phyloP scores from a whole-genome alignment of 2,797 vertebrate genomes.

The Rhynchonycteris naso region DNA sequence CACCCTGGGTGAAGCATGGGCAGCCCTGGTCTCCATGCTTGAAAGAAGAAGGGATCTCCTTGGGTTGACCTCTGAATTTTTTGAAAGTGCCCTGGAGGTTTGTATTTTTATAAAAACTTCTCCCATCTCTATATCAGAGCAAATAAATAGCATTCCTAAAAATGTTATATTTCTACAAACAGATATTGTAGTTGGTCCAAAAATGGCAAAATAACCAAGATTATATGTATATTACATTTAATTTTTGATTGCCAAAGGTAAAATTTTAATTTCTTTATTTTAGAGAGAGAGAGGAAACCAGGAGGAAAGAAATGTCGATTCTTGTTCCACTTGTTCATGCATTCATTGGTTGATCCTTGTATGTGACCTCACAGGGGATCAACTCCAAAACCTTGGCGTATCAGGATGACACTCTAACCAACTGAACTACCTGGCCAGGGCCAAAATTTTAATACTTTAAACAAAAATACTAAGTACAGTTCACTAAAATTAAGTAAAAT shows the following conservation, averaged over 20 bases:
- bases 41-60: constrained; percentile 89
- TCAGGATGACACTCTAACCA: no score
- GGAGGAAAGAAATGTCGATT: no score
- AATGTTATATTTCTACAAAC: constrained; percentile 27
- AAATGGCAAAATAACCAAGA: neutral
- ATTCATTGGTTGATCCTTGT: no score
- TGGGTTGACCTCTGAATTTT: constrained; percentile 88
- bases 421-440: no score
- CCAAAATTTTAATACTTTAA: constrained; percentile 2
- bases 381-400: no score
- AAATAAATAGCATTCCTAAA: neutral
- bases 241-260: constrained; percentile 2
- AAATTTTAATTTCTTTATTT: neutral
- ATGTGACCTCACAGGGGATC: no score
- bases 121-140: neutral
- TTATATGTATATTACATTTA: neutral
- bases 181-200: neutral
- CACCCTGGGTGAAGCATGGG: constrained; percentile 90
- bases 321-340: no score
- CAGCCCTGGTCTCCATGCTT: constrained; percentile 86
- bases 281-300: no score
- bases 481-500: constrained; percentile 50
- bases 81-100: constrained; percentile 91
- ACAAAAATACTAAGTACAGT: neutral
- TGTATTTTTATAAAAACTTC: constrained; percentile 61